A percentile compares a stretch with the other conserved stretches of the same genome.
These are phyloP conservation scores for Leptinotarsa haldemani DNA, from an alignment of 2,888 invertebrate species.

Conservation along the genomic window DNA sequence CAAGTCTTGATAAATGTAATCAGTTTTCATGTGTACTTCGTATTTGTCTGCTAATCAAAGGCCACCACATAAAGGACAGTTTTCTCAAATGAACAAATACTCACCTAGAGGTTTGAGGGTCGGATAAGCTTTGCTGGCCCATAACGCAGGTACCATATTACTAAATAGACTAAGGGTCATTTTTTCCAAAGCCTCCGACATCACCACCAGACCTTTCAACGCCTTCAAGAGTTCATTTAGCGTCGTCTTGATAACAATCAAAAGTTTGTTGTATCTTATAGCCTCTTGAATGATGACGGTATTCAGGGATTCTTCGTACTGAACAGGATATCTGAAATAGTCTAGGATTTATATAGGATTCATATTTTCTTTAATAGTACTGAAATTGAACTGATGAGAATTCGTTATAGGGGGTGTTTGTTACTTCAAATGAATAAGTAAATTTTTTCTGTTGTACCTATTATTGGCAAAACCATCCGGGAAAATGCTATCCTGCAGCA, in stretches of 20 bases:
- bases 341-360: neutral
- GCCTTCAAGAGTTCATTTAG: slow-evolving; percentile 77
- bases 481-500: too few relatives aligned
- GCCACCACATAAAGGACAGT: neutral
- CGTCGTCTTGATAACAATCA: slow-evolving; percentile 70
- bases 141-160: slow-evolving; percentile 77
- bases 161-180: slow-evolving; percentile 75
- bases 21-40: too few relatives aligned
- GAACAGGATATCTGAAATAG: slow-evolving; percentile 78
- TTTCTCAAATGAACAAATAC: neutral
- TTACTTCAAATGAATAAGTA: too few relatives aligned
- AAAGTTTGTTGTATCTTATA: slow-evolving; percentile 79
- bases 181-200: slow-evolving; percentile 80
- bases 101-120: slow-evolving; percentile 77
- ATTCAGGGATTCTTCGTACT: slow-evolving; percentile 89
- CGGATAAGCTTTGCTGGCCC: slow-evolving; percentile 78
- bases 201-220: slow-evolving; percentile 80
- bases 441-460: too few relatives aligned
- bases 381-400: too few relatives aligned
- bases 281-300: slow-evolving; percentile 90
- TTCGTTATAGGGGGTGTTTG: too few relatives aligned
- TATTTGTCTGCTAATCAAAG: neutral
- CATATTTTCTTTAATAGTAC: neutral
- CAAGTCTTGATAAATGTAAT: too few relatives aligned
- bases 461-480: too few relatives aligned